A percentile compares a stretch with the other conserved stretches of the same genome.
Evolutionary conservation across 1,140 invertebrate genomes (phyloP).

Genomic region (Ruditapes philippinarum): DNA sequence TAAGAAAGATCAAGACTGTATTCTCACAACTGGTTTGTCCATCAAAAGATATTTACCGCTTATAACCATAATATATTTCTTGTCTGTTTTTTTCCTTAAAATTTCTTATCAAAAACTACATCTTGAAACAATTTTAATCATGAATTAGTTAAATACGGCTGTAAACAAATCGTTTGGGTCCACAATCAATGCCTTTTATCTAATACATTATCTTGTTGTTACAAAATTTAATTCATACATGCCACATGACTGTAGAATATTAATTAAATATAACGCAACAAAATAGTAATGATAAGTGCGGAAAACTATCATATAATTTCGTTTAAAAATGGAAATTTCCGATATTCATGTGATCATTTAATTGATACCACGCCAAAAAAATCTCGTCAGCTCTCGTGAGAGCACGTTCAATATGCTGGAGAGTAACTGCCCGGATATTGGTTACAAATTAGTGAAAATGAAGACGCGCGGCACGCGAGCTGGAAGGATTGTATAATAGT

Average conservation of each 20-base stretch:
- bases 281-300: not conserved
- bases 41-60: too few relatives aligned
- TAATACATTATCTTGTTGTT: not conserved
- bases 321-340: not conserved
- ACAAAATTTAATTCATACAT: not conserved
- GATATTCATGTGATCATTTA: not conserved
- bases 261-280: not conserved
- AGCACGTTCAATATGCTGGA: slow-evolving; percentile 33
- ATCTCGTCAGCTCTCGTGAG: too few relatives aligned
- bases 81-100: too few relatives aligned
- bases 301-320: not conserved
- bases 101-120: too few relatives aligned
- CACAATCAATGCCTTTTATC: not conserved
- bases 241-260: not conserved
- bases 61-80: too few relatives aligned
- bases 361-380: slow-evolving; percentile 3
- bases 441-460: slow-evolving; percentile 10
- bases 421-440: slow-evolving; percentile 11
- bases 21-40: too few relatives aligned
- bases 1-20: too few relatives aligned
- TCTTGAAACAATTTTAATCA: too few relatives aligned
- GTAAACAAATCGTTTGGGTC: too few relatives aligned
- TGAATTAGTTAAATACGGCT: too few relatives aligned
- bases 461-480: slow-evolving; percentile 7
- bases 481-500: slow-evolving; percentile 9